Base-by-base conservation (phyloP, 1,140 invertebrate species). In the Papilio machaon region DNA sequence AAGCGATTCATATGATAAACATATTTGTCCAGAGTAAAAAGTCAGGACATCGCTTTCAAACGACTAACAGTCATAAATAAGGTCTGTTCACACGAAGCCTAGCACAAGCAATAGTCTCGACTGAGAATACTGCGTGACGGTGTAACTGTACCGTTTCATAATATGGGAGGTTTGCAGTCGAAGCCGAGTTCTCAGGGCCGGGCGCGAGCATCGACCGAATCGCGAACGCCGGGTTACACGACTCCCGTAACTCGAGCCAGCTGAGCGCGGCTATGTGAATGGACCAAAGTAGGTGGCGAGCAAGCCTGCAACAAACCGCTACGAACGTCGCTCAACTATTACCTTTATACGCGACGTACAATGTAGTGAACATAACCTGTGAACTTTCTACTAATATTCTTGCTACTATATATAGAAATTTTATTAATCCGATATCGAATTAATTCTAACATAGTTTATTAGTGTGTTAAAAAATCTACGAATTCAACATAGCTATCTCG, bases 101-200 rank as follows among this genome's bases (percentile, higher is more conserved):
- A 11, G 58, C 80, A 79, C 81, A 81, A 77, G 67, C 79, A 49
- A 76, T 73, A 80, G 58, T 80, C 60, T 75, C 78, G 70, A 80
- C 85, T 83, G 85, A 87, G 87, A 90, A 90, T 89, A 85, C 90
- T 91, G 88, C 87, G 87, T 91, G 89, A 86, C 87, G 87, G 82
- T 83, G 81, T 86, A 93, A 90, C 90, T 89, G 92, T 91, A 91
- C 85, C 82, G 83, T 93, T 91, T 86, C 85, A 90, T 91, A 91
- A 88, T 86, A 91, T 92, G 91, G 87, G 88, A 91, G 87, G 83
- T 87, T 87, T 84, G 84, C 85, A 88, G 85, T 86, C 79, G 86
- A 88, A 84, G 83, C 80, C 85, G 83, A 84, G 91, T 92, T 93
- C 91, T 89, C 91, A 91, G 86, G 82, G 84, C 43, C 77, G n/a